phyloP scores from a whole-genome alignment of 1,140 invertebrate genomes.

The Drosophila prosaltans region DNA sequence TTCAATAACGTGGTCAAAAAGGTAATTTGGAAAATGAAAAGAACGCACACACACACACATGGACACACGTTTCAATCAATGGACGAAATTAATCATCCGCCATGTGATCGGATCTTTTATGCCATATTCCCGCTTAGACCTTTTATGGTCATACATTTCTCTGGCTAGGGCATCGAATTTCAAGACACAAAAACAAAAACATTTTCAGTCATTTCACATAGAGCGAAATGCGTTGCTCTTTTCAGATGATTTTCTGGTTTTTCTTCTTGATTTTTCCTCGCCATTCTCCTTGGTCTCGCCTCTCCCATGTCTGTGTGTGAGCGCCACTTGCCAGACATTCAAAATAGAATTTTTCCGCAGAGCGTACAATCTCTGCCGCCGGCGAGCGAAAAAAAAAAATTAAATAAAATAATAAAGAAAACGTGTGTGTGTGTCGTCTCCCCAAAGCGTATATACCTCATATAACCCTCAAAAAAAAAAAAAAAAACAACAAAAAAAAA shows the following conservation, averaged over 20 bases:
- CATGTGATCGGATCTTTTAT: too few relatives aligned
- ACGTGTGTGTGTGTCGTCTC: slow-evolving; percentile 36
- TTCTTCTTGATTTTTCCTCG: neutral
- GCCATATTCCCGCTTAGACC: slow-evolving; percentile 3
- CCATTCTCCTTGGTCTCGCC: slow-evolving; percentile 3
- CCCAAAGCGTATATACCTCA: neutral
- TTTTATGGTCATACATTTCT: slow-evolving; percentile 16
- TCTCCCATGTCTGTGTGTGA: slow-evolving; percentile 8
- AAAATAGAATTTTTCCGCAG: slow-evolving; percentile 20
- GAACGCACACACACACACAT: too few relatives aligned
- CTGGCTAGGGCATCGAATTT: slow-evolving; percentile 17
- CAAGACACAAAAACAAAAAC: slow-evolving; percentile 19
- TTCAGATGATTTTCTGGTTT: slow-evolving; percentile 9
- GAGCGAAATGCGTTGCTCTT: slow-evolving; percentile 21
- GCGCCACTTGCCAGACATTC: slow-evolving; percentile 22
- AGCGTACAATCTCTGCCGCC: slow-evolving; percentile 12
- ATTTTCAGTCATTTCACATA: slow-evolving; percentile 14
- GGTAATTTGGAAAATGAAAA: too few relatives aligned
- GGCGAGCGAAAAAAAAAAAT: slow-evolving; percentile 26
- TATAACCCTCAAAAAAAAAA: slow-evolving; percentile 13
- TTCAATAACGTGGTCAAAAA: too few relatives aligned
- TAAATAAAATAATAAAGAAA: slow-evolving; percentile 42
- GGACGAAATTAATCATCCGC: neutral
- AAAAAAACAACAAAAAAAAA: neutral
- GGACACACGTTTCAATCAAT: too few relatives aligned